Base-by-base conservation (phyloP, 2,113 vertebrate species). In the Chamaea fasciata region DNA sequence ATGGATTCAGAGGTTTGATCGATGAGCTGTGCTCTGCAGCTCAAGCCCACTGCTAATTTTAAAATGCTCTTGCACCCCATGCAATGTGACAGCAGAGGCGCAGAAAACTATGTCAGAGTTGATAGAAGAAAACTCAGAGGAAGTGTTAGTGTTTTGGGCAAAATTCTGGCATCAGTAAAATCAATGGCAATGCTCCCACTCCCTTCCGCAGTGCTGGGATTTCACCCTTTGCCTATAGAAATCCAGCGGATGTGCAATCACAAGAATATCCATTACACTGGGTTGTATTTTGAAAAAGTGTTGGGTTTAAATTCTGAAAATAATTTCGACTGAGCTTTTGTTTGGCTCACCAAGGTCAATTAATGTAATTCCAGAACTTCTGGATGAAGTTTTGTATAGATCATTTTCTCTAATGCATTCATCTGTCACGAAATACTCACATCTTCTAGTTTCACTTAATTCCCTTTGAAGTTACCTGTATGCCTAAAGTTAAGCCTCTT, bases 381-480 rank as follows among this genome's bases (percentile, higher is more conserved):
- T 81, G 85, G 76, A 83, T 71, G 47, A 74, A 81, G 83, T 81
- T 93, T 59, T 77, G 55, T 31, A 20, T 27, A 64, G 88, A 90
- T 88, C 9, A 56, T 68, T 94, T 84, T 94, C 79, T 52, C 56
- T 95, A 94, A 96, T 39, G 65, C 65, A 92, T 75, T 83, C 4
- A 5, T 88, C 88, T 69, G 57, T 86, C 92, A 87, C 2, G 30
- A 73, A 84, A 77, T 50, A 53, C 82, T 88, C 87, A 44, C 42
- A 56, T 70, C 69, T 78, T 73, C 67, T 62, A 39, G 83, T 91
- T 96, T 68, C 83, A 76, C 53, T 73, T 90, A 94, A 96, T 90
- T 95, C 88, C 90, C 88, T 95, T 95, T 96, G 94, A 96, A 94
- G 90, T 87, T 94, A 95, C 92, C 94, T 95, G 89, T 76, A 64